Conservation (phyloP, 2,113 vertebrate genomes). For the Rallus limicola region DNA sequence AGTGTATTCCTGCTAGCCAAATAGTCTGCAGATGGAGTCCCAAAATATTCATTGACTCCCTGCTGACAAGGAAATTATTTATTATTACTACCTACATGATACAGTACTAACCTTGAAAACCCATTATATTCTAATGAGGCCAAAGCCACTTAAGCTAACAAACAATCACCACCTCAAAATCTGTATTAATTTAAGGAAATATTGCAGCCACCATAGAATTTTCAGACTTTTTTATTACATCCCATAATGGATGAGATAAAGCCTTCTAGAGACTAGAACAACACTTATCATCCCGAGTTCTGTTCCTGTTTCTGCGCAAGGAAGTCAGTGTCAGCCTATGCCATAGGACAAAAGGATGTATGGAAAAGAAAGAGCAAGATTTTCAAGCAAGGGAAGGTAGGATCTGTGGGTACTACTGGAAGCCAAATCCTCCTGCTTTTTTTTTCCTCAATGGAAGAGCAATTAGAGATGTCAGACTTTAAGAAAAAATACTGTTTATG, state of each 20-base stretch:
- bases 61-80: conserved; percentile 71
- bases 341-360: neutral
- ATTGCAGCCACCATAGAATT: neutral
- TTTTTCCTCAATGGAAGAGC: neutral
- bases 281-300: neutral
- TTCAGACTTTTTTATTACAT: neutral
- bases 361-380: neutral
- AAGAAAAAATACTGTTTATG: neutral
- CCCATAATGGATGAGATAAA: neutral
- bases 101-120: conserved; percentile 68
- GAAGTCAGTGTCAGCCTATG: neutral
- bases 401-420: neutral
- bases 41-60: conserved; percentile 72
- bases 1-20: conserved; percentile 53
- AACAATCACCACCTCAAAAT: neutral
- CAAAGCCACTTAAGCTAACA: conserved; percentile 14
- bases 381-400: neutral
- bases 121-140: conserved; percentile 62
- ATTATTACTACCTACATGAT: conserved; percentile 70
- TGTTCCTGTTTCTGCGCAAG: neutral
- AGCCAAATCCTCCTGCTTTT: neutral
- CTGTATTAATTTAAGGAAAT: conserved; percentile 11
- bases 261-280: neutral
- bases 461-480: neutral
- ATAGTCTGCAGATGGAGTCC: conserved; percentile 67